Conservation (phyloP, 2,888 invertebrate genomes). For the Eugnorisma glareosa region DNA sequence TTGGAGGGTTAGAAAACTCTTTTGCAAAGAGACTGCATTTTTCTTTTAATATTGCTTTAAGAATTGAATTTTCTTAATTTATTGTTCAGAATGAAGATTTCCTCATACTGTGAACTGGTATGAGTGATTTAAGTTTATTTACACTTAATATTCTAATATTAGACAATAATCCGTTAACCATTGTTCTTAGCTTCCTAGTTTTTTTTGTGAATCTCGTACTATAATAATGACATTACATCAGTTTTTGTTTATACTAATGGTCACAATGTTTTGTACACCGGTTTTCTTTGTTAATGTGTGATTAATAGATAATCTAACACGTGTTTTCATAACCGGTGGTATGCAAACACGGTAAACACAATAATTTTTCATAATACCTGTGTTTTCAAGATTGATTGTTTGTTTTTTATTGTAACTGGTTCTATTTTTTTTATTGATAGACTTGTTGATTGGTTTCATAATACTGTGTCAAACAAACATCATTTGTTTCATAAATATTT, state of each 20-base stretch:
- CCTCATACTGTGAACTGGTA: constrained; percentile 70
- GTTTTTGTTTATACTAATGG: constrained; percentile 11
- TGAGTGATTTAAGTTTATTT: constrained; percentile 52
- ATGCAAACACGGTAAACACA: background rate
- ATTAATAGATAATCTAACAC: constrained; percentile 10
- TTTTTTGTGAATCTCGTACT: constrained; percentile 28
- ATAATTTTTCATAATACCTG: constrained; percentile 1
- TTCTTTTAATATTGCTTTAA: background rate
- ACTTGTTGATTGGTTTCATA: background rate
- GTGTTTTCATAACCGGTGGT: background rate
- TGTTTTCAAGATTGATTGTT: background rate
- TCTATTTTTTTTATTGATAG: background rate
- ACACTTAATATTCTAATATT: constrained; percentile 18
- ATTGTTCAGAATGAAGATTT: constrained; percentile 70
- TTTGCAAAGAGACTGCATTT: background rate
- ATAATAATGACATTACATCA: constrained; percentile 17
- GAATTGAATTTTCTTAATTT: constrained; percentile 45
- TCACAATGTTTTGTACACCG: constrained; percentile 1
- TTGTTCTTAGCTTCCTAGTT: constrained; percentile 30
- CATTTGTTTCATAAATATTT: background rate
- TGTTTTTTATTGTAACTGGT: background rate
- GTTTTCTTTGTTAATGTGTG: constrained; percentile 26
- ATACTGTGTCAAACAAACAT: background rate
- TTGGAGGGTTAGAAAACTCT: background rate
- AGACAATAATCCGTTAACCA: constrained; percentile 29